A percentile compares a stretch with the other conserved stretches of the same genome.
Evolutionary conservation across 2,113 vertebrate species (phyloP).

Genomic region (Natator depressus): DNA sequence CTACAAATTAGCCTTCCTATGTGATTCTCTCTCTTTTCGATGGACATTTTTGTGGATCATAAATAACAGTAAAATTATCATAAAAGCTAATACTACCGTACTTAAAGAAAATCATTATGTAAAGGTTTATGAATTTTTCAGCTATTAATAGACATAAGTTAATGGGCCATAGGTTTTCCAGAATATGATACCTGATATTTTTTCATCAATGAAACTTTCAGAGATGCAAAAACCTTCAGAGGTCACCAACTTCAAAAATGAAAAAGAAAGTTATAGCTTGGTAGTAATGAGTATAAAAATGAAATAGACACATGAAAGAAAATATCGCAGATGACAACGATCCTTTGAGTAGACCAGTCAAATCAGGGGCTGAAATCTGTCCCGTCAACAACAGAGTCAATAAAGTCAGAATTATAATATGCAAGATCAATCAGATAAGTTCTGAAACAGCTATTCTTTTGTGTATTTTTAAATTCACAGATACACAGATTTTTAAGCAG

Average conservation of each 20-base stretch:
- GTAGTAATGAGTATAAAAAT: conserved; percentile 21
- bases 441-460: not conserved
- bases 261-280: conserved; percentile 50
- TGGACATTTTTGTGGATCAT: conserved; percentile 15
- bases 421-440: not conserved
- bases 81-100: conserved; percentile 71
- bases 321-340: not conserved
- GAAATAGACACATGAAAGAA: conserved; percentile 13
- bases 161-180: conserved; percentile 61
- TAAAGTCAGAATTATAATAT: not conserved
- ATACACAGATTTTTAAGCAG: not conserved
- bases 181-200: conserved; percentile 65
- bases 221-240: conserved; percentile 67
- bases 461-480: not conserved
- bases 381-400: not conserved
- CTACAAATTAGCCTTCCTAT: conserved; percentile 17
- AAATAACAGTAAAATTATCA: conserved; percentile 68
- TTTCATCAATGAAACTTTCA: conserved; percentile 61
- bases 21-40: conserved; percentile 43
- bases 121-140: conserved; percentile 77
- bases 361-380: not conserved
- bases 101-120: conserved; percentile 75
- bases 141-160: conserved; percentile 65
- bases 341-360: not conserved
- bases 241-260: conserved; percentile 68